These are phyloP conservation scores for Drosophila nebulosa DNA, from an alignment of 1,140 invertebrate genomes.

Conservation along the genomic window DNA sequence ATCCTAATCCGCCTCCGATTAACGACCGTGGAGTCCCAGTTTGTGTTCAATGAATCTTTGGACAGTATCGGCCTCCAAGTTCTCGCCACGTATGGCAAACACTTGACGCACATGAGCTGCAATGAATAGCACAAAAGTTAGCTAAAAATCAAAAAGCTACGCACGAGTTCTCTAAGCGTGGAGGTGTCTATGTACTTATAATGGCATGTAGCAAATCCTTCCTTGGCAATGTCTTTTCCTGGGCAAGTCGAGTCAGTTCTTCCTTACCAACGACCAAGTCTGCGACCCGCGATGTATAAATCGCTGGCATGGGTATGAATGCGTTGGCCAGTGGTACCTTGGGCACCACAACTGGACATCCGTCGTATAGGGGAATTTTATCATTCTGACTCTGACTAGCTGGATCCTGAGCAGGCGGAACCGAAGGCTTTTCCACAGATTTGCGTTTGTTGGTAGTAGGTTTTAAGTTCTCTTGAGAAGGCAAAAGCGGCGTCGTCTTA, in stretches of 20 bases:
- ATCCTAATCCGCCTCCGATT: background rate
- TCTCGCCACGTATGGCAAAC: conserved; percentile 57
- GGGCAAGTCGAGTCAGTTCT: conserved; percentile 41
- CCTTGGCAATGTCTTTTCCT: conserved; percentile 17
- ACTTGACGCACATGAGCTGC: conserved; percentile 74
- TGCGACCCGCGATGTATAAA: conserved; percentile 67
- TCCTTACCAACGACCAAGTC: conserved; percentile 74
- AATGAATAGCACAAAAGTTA: conserved; percentile 14
- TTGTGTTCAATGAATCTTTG: conserved; percentile 65
- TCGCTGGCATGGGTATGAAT: conserved; percentile 47
- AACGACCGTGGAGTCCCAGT: conserved; percentile 13
- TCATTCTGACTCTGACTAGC: background rate
- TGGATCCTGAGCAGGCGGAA: background rate
- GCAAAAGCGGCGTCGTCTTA: background rate
- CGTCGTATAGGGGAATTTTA: conserved; percentile 53
- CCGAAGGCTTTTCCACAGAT: background rate
- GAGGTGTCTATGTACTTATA: conserved; percentile 61
- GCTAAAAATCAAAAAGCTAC: background rate
- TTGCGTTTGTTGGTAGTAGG: background rate
- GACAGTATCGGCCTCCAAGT: conserved; percentile 34
- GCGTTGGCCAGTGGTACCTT: conserved; percentile 53
- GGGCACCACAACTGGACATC: conserved; percentile 54
- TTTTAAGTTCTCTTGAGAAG: background rate
- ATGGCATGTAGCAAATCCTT: conserved; percentile 52
- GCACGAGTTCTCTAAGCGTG: background rate